Evolutionary conservation across 2,888 invertebrate species (phyloP).

Genomic region (Drosophila putrida): DNA sequence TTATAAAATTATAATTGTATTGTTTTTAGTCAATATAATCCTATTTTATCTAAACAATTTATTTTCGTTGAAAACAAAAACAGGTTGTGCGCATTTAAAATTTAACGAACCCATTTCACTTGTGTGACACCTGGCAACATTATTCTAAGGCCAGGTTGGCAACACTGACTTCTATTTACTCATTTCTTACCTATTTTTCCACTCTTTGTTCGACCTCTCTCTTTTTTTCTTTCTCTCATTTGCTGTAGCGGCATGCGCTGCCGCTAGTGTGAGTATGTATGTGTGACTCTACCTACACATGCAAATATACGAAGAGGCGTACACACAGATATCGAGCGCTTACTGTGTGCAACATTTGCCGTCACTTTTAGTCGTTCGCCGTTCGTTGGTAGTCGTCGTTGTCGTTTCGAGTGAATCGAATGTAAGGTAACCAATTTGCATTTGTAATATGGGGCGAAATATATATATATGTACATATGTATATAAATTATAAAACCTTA

Average conservation of each 20-base stretch:
- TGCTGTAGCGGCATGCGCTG: slow-evolving; percentile 66
- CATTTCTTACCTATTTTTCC: slow-evolving; percentile 20
- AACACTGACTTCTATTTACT: slow-evolving; percentile 56
- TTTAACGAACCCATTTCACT: slow-evolving; percentile 55
- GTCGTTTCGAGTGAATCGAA: slow-evolving; percentile 85
- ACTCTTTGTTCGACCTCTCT: slow-evolving; percentile 33
- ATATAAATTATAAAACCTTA: slow-evolving; percentile 49
- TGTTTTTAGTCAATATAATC: slow-evolving; percentile 36
- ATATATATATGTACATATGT: slow-evolving; percentile 37
- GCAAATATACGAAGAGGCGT: slow-evolving; percentile 42
- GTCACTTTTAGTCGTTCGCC: slow-evolving; percentile 82
- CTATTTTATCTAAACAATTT: slow-evolving; percentile 7
- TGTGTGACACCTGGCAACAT: slow-evolving; percentile 70
- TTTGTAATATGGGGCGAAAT: slow-evolving; percentile 65
- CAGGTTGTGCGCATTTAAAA: slow-evolving; percentile 55
- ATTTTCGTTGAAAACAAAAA: slow-evolving; percentile 16
- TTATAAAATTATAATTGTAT: background rate
- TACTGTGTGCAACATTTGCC: slow-evolving; percentile 68
- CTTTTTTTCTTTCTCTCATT: slow-evolving; percentile 31
- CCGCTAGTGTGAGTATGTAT: slow-evolving; percentile 28
- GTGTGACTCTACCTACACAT: slow-evolving; percentile 31
- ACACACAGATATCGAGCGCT: slow-evolving; percentile 62
- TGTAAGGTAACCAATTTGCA: slow-evolving; percentile 83
- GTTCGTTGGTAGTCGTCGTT: slow-evolving; percentile 84
- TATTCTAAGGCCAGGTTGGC: slow-evolving; percentile 61